A percentile compares a stretch with the other conserved stretches of the same genome.
Conservation (phyloP, 2,113 vertebrate species). For the Grus americana region DNA sequence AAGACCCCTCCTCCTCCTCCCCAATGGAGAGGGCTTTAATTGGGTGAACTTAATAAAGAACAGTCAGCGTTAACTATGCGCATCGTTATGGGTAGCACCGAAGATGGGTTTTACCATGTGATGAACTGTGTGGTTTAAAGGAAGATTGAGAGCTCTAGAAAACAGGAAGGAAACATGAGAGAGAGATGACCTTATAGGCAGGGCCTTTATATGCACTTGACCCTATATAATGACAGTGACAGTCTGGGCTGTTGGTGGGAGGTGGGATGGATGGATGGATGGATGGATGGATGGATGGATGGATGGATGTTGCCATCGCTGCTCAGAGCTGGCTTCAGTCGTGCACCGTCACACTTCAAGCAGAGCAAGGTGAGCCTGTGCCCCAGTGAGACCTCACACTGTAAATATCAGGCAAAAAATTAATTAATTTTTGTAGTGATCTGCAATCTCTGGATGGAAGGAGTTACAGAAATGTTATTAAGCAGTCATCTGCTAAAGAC, state of each 20-base stretch:
- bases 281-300: too few relatives aligned
- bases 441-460: neutral
- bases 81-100: neutral
- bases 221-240: fast-evolving
- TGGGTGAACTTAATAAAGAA: neutral
- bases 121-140: neutral
- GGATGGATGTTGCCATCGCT: neutral
- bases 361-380: neutral
- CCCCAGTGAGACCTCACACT: neutral
- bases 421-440: neutral
- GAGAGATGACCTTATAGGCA: neutral
- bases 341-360: neutral
- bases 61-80: neutral
- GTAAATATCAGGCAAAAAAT: neutral
- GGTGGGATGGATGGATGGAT: neutral
- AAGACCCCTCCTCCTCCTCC: neutral
- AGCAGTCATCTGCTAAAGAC: neutral
- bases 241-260: neutral
- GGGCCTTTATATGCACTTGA: neutral
- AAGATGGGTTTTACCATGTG: neutral
- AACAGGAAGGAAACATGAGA: neutral
- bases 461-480: neutral
- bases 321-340: neutral
- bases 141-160: neutral
- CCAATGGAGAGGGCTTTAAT: neutral